phyloP scores from a whole-genome alignment of 2,888 invertebrate species.

The Zele albiditarsus region DNA sequence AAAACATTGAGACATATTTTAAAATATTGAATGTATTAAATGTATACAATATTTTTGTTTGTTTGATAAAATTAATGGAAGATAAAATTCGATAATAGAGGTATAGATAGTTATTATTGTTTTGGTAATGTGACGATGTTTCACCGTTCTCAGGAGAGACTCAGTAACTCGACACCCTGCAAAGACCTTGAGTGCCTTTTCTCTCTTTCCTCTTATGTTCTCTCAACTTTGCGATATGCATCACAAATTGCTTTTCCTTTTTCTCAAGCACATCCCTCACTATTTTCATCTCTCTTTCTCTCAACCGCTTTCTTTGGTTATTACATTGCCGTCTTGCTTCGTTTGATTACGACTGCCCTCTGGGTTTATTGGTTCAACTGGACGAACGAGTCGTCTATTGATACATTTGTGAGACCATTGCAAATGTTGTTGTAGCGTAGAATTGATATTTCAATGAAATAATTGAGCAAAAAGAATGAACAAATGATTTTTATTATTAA shows the following conservation, averaged over 20 bases:
- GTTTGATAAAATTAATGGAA: too few relatives aligned
- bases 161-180: slow-evolving; percentile 58
- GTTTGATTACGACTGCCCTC: slow-evolving; percentile 16
- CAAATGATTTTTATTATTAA: background rate
- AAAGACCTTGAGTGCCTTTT: slow-evolving; percentile 65
- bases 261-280: background rate
- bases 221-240: slow-evolving; percentile 6
- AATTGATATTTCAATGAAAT: background rate
- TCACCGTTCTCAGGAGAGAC: slow-evolving; percentile 19
- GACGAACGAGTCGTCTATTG: slow-evolving; percentile 40
- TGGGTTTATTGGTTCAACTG: slow-evolving; percentile 58
- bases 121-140: slow-evolving; percentile 2
- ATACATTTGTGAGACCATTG: slow-evolving; percentile 55
- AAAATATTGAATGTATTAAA: too few relatives aligned
- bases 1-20: too few relatives aligned
- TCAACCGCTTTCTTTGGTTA: background rate
- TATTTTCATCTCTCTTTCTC: background rate
- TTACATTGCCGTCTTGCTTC: background rate
- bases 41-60: too few relatives aligned
- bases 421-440: slow-evolving; percentile 1
- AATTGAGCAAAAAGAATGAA: slow-evolving; percentile 17
- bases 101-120: background rate
- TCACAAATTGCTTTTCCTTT: slow-evolving; percentile 12
- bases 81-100: background rate
- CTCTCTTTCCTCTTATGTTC: slow-evolving; percentile 12